A percentile compares a stretch with the other conserved stretches of the same genome.
Conservation (phyloP, 2,113 vertebrate genomes). For the Harpagus bidentatus region DNA sequence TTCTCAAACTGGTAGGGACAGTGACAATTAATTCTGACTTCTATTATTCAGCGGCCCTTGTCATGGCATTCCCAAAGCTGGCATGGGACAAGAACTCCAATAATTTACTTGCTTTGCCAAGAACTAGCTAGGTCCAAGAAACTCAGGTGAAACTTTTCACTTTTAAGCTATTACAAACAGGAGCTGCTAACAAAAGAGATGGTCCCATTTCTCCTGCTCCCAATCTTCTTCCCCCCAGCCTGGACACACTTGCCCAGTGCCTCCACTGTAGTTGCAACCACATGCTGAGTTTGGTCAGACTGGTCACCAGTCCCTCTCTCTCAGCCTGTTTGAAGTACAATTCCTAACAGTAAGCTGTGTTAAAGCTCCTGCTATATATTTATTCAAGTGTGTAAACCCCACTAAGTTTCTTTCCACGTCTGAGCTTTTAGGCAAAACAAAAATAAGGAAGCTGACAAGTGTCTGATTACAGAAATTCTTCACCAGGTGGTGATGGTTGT, state of each 20-base stretch:
- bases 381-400: background rate
- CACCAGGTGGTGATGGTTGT: background rate
- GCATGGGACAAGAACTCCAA: background rate
- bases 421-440: background rate
- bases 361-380: background rate
- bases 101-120: background rate
- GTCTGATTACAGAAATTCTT: background rate
- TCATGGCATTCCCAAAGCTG: background rate
- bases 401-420: background rate
- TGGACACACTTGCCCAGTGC: background rate
- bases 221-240: fast-evolving
- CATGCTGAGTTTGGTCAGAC: background rate
- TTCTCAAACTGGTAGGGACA: background rate
- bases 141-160: background rate
- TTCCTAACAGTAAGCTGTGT: background rate
- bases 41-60: background rate
- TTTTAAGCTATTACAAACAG: background rate
- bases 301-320: background rate
- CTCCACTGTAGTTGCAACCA: background rate
- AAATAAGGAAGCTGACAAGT: background rate
- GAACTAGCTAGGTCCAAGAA: background rate
- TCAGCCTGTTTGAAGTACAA: background rate
- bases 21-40: background rate
- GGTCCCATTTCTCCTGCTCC: background rate
- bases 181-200: background rate